Percentiles rank a stretch among this genome's conserved stretches.
Conservation (phyloP, 2,797 vertebrate species). For the Sebastes taczanowskii region DNA sequence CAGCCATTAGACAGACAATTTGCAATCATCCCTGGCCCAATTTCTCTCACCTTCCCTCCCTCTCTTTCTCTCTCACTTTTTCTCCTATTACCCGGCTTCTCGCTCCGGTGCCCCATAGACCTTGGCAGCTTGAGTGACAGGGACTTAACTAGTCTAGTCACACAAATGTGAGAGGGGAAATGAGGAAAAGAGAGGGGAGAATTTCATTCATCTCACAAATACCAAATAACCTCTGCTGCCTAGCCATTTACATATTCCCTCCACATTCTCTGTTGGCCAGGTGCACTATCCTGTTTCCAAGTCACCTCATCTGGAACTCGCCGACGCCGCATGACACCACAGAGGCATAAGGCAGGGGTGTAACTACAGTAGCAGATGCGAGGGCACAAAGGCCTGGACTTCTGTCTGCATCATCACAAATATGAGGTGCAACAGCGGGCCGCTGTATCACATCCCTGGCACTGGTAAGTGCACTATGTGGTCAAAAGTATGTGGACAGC, state of each 20-base stretch:
- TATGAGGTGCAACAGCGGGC: background rate
- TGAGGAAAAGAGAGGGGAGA: conserved; percentile 68
- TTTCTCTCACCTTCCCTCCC: conserved; percentile 69
- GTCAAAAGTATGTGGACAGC: background rate
- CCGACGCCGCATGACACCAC: conserved; percentile 14
- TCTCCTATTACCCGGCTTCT: conserved; percentile 76
- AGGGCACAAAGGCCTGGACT: conserved; percentile 26
- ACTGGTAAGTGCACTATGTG: background rate
- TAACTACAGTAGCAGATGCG: conserved; percentile 43
- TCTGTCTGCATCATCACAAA: conserved; percentile 18
- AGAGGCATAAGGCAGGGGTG: conserved; percentile 38
- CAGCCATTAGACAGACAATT: conserved; percentile 76
- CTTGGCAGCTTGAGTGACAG: conserved; percentile 80
- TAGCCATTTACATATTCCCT: conserved; percentile 70
- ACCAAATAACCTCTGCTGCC: conserved; percentile 74
- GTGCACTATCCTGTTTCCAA: conserved; percentile 58
- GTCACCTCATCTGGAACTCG: conserved; percentile 53
- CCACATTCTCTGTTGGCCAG: conserved; percentile 54
- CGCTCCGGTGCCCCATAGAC: conserved; percentile 75
- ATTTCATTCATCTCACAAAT: conserved; percentile 78
- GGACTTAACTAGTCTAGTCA: conserved; percentile 82
- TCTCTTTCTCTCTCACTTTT: conserved; percentile 70
- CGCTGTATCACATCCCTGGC: background rate
- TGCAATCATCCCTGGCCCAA: conserved; percentile 81
- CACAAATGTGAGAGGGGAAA: conserved; percentile 75